Percentiles rank a stretch among this genome's conserved stretches.
Evolutionary conservation across 2,797 vertebrate species (phyloP).

Genomic region (Ctenopoma multispine): DNA sequence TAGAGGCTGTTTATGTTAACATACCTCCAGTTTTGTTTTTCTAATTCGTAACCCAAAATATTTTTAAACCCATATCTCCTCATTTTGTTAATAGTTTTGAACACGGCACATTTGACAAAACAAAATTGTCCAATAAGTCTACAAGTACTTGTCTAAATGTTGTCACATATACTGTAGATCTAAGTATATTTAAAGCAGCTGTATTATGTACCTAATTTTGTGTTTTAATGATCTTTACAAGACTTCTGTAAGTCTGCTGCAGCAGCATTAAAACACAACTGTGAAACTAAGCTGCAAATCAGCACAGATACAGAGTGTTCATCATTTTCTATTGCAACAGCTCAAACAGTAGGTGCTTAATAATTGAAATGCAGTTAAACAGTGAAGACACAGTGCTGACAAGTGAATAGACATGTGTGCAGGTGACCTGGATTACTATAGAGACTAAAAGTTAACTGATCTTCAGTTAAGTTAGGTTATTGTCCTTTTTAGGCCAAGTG

Average conservation of each 20-base stretch:
- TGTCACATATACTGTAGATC: slow-evolving; percentile 10
- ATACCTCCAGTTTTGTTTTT: slow-evolving; percentile 22
- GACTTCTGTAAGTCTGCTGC: slow-evolving; percentile 23
- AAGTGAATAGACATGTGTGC: slow-evolving; percentile 1
- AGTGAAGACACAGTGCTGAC: slow-evolving; percentile 42
- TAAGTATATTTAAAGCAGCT: slow-evolving; percentile 48
- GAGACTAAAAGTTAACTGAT: not conserved
- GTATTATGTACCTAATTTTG: slow-evolving; percentile 35
- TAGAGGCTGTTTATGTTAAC: slow-evolving; percentile 17
- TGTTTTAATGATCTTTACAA: slow-evolving; percentile 21
- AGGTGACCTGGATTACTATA: slow-evolving; percentile 20
- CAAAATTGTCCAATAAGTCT: slow-evolving; percentile 16
- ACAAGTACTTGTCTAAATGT: slow-evolving; percentile 6
- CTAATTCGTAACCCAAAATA: not conserved
- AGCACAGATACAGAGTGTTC: slow-evolving; percentile 29
- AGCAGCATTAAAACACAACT: slow-evolving; percentile 17
- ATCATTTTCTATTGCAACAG: slow-evolving; percentile 43
- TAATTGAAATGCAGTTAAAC: slow-evolving; percentile 28
- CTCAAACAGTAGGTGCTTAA: slow-evolving; percentile 18
- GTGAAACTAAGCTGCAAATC: slow-evolving; percentile 33
- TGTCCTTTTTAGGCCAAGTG: slow-evolving; percentile 12
- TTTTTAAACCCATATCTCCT: not conserved
- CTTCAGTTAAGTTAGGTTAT: slow-evolving; percentile 1
- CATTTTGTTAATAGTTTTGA: slow-evolving; percentile 3
- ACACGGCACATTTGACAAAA: slow-evolving; percentile 32